Evolutionary conservation across 2,888 invertebrate species (phyloP).

Genomic region (Eumacrocentrus americanus): DNA sequence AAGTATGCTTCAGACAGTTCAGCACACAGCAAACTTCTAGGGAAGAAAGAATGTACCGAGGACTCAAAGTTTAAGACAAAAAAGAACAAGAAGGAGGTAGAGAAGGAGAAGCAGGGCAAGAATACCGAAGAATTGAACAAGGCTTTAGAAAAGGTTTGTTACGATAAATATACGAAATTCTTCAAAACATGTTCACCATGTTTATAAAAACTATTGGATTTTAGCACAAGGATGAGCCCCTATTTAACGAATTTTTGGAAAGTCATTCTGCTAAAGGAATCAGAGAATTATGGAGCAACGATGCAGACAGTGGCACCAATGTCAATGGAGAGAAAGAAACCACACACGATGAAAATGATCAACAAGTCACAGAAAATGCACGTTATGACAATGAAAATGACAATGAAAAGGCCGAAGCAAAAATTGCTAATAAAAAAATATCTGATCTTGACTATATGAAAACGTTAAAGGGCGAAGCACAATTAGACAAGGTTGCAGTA

Average conservation of each 20-base stretch:
- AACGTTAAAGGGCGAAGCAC: constrained; percentile 63
- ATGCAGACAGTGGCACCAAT: constrained; percentile 43
- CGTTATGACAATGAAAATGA: constrained; percentile 45
- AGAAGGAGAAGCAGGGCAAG: constrained; percentile 38
- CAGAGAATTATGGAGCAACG: constrained; percentile 64
- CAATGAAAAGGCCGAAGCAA: constrained; percentile 56
- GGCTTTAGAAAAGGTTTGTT: constrained; percentile 69
- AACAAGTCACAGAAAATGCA: constrained; percentile 39
- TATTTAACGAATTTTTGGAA: constrained; percentile 88
- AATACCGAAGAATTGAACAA: constrained; percentile 66
- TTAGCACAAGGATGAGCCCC: constrained; percentile 84
- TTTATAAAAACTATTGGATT: constrained; percentile 36
- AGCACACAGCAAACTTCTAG: constrained; percentile 67
- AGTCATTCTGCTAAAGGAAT: constrained; percentile 67
- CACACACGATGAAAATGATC: constrained; percentile 45
- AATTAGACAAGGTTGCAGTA: constrained; percentile 57
- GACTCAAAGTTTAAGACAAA: constrained; percentile 41
- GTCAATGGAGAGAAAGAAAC: constrained; percentile 33
- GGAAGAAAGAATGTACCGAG: constrained; percentile 41
- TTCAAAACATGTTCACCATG: constrained; percentile 5
- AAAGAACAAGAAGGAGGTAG: constrained; percentile 46
- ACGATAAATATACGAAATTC: constrained; percentile 7
- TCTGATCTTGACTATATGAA: constrained; percentile 85
- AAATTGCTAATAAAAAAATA: constrained; percentile 74
- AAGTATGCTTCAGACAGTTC: constrained; percentile 84